Evolutionary conservation across 2,888 invertebrate genomes (phyloP).

Genomic region (Podotricha telesiphe): DNA sequence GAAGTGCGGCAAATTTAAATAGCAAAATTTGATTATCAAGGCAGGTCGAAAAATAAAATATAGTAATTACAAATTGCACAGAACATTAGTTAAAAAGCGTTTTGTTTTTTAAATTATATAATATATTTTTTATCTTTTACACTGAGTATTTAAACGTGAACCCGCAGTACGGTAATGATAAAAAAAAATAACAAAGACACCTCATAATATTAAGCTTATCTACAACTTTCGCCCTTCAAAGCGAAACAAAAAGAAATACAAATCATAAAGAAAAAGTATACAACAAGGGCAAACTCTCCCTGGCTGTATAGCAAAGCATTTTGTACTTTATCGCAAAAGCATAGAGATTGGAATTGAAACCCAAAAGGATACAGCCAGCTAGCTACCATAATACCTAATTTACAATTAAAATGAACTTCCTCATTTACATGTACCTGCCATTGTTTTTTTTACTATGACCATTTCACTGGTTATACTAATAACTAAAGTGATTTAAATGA

Average conservation of each 20-base stretch:
- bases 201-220: constrained; percentile 29
- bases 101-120: too few species aligned
- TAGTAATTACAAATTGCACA: background rate
- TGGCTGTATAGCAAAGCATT: constrained; percentile 7
- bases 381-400: constrained; percentile 33
- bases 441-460: constrained; percentile 34
- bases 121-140: too few species aligned
- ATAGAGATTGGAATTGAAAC: constrained; percentile 22
- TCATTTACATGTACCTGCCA: constrained; percentile 35
- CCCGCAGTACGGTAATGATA: background rate
- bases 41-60: background rate
- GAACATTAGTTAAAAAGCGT: too few species aligned
- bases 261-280: constrained; percentile 36
- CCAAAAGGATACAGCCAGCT: constrained; percentile 1
- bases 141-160: background rate
- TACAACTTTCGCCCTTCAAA: constrained; percentile 33
- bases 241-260: constrained; percentile 30
- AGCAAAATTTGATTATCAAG: background rate
- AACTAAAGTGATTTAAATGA: constrained; percentile 1
- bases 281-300: constrained; percentile 25
- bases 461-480: constrained; percentile 27
- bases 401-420: constrained; percentile 38
- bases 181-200: constrained; percentile 27
- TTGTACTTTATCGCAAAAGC: constrained; percentile 13
- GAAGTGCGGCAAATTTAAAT: background rate